Evolutionary conservation across 1,140 invertebrate genomes (phyloP).

Genomic region (Trialeurodes vaporariorum): DNA sequence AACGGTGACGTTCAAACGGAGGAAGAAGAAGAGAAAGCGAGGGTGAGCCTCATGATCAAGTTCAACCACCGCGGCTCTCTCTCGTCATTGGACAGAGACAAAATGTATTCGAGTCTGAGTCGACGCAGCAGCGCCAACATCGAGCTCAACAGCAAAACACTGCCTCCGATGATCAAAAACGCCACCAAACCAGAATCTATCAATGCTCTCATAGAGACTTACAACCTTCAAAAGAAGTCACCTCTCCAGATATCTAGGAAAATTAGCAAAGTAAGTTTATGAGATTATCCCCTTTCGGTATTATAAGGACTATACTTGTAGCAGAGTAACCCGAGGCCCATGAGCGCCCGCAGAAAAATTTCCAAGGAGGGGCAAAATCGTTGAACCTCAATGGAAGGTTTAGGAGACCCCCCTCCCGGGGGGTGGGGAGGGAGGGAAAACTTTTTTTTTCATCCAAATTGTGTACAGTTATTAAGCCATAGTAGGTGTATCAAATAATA

Average conservation of each 20-base stretch:
- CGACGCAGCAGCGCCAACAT: constrained; percentile 21
- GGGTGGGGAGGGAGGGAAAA: too few relatives aligned
- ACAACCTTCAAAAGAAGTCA: constrained; percentile 19
- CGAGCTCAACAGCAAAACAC: constrained; percentile 15
- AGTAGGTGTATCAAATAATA: too few relatives aligned
- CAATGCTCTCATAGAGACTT: constrained; percentile 21
- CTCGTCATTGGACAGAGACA: constrained; percentile 36
- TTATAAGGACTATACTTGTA: too few relatives aligned
- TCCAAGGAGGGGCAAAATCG: too few relatives aligned
- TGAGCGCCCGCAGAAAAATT: too few relatives aligned
- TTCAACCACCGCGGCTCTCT: constrained; percentile 58
- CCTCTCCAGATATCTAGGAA: constrained; percentile 21
- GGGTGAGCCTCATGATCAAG: constrained; percentile 55
- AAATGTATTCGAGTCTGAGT: constrained; percentile 11
- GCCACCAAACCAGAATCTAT: constrained; percentile 17
- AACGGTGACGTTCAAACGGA: constrained; percentile 27
- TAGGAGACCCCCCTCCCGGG: too few relatives aligned
- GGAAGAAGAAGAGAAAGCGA: constrained; percentile 36
- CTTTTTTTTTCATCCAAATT: too few relatives aligned
- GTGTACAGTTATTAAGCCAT: too few relatives aligned
- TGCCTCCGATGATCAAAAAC: constrained; percentile 4
- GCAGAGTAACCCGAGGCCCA: too few relatives aligned
- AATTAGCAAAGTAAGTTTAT: constrained; percentile 9
- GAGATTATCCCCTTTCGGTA: background rate
- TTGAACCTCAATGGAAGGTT: too few relatives aligned